Evolutionary conservation across 2,113 vertebrate species (phyloP).

Genomic region (Colinus virginianus): DNA sequence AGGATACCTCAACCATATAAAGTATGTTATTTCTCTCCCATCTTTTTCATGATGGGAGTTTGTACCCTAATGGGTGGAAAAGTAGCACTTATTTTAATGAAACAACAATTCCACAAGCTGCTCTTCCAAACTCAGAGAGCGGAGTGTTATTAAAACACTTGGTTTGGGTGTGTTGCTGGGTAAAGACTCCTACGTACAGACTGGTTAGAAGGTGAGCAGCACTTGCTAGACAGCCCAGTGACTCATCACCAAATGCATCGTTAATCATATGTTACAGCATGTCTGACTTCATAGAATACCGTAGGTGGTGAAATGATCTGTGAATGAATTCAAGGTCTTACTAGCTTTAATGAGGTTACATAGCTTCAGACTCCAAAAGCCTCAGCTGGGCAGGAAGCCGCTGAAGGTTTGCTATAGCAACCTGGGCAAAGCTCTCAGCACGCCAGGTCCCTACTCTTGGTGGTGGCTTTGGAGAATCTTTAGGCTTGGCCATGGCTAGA

Average conservation of each 20-base stretch:
- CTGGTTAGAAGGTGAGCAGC: slow-evolving; percentile 57
- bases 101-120: not conserved
- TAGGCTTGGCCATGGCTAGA: not conserved
- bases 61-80: not conserved
- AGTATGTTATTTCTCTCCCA: not conserved
- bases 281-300: slow-evolving; percentile 67
- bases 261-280: slow-evolving; percentile 70
- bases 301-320: slow-evolving; percentile 67
- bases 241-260: slow-evolving; percentile 8
- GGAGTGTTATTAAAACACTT: slow-evolving; percentile 27
- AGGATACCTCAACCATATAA: not conserved
- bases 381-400: slow-evolving; percentile 50
- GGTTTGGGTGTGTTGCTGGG: slow-evolving; percentile 33
- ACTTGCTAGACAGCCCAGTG: slow-evolving; percentile 56
- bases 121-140: slow-evolving; percentile 32
- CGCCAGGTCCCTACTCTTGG: not conserved
- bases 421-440: not conserved
- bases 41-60: not conserved
- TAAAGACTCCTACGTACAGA: slow-evolving; percentile 54
- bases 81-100: not conserved
- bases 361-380: slow-evolving; percentile 12
- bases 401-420: slow-evolving; percentile 49
- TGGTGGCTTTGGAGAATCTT: not conserved
- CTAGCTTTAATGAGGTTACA: slow-evolving; percentile 61
- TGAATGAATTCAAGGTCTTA: slow-evolving; percentile 65